Evolutionary conservation across 2,113 vertebrate species (phyloP), one percentile per base, ranked within the genome.

Genomic region (Sturnus vulgaris): DNA sequence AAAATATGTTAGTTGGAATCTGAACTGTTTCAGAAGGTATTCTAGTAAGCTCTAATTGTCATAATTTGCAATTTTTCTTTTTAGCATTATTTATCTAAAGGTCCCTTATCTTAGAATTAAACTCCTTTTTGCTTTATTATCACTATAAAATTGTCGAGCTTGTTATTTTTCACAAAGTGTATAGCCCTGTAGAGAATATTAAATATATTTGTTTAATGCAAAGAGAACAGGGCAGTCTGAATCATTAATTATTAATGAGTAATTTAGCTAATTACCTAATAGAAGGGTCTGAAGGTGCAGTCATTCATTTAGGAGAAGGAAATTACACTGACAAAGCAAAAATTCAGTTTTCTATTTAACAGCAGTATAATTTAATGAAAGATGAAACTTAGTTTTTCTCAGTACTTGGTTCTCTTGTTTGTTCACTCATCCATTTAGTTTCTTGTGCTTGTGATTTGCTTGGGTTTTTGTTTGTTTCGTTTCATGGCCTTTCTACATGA

Each of bases 261-360:
- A 60, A 53, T 71, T 75, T 86, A 57, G 11, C 10, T 88, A 86
- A 70, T 75, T 70, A 65, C 2, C 5, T 75, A 35, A 11, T 53
- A 73, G 42, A 82, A 37, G 18, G 0, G 2, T 73, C 17, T 2
- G 1, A 52, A 23, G 21, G 21, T 61, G 10, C 1, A 57, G 7
- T 52, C 12, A 20, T 73, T 82, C 4, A 3, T 40, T n/a, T 73
- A 42, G 7, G 8, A 72, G 37, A 86, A 76, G 39, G 19, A 82
- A 75, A 66, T 53, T 2, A 8, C 21, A 47, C 23, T 12, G 37
- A 33, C 2, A 75, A 66, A 70, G 7, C 13, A 92, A 71, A 92
- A 71, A 53, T 75, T 39, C 40, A 53, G 5, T 57, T 79, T 30
- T 10, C 47, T 85, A 33, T 82, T 44, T 39, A 79, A 44, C 35